These are phyloP conservation scores for Conus betulinus DNA, from an alignment of 1,140 invertebrate genomes.

Conservation along the genomic window DNA sequence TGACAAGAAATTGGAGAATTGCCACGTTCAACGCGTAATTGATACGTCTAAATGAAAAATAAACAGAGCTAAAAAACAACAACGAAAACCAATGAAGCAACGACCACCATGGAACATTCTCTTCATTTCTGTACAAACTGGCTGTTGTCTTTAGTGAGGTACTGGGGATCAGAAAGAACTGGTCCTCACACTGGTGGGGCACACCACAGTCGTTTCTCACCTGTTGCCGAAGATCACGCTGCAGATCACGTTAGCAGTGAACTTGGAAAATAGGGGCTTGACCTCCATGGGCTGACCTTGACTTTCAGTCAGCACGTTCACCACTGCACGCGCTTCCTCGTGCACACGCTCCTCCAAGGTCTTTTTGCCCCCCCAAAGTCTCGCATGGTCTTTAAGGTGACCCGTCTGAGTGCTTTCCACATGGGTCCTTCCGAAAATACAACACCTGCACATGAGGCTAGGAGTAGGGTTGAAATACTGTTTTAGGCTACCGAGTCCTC, in stretches of 20 bases:
- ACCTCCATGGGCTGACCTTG: constrained; percentile 47
- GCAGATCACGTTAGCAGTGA: constrained; percentile 63
- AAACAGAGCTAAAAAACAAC: too few species aligned
- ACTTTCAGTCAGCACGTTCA: constrained; percentile 41
- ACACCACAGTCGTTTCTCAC: constrained; percentile 33
- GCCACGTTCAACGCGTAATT: too few species aligned
- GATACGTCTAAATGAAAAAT: too few species aligned
- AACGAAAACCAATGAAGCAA: too few species aligned
- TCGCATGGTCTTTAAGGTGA: constrained; percentile 90
- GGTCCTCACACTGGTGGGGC: too few species aligned
- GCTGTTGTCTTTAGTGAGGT: too few species aligned
- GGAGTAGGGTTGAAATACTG: not conserved
- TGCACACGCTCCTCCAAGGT: constrained; percentile 59
- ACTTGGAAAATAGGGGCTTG: constrained; percentile 53
- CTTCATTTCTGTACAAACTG: too few species aligned
- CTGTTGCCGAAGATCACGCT: constrained; percentile 64
- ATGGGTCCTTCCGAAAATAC: constrained; percentile 38
- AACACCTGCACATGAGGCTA: constrained; percentile 28
- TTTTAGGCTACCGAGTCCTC: too few species aligned
- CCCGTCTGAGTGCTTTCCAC: constrained; percentile 80
- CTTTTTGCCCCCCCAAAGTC: constrained; percentile 85
- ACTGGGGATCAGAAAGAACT: too few species aligned
- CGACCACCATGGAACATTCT: too few species aligned
- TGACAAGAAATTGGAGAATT: too few species aligned
- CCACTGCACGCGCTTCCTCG: constrained; percentile 57